A percentile compares a stretch with the other conserved stretches of the same genome.
Evolutionary conservation across 2,797 vertebrate species (phyloP).

Genomic region (Anolis apletophallus): DNA sequence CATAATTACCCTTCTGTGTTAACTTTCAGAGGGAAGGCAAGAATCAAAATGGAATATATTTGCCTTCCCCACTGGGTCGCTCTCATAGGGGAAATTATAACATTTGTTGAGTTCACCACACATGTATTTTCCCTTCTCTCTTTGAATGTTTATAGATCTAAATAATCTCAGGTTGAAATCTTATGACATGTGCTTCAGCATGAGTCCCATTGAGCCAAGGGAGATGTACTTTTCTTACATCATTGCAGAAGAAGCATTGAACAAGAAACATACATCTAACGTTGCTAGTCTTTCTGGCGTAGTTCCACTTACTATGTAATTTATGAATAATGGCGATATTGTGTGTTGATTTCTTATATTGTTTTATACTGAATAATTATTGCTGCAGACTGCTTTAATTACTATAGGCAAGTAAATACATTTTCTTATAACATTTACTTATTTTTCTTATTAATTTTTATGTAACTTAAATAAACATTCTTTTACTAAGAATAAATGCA

Average conservation of each 20-base stretch:
- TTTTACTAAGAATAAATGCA: too few species aligned
- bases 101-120: not conserved
- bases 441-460: not conserved
- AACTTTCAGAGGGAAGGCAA: constrained; percentile 25
- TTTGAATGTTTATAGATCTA: not conserved
- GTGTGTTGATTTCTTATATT: not conserved
- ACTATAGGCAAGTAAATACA: not conserved
- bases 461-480: not conserved
- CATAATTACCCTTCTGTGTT: constrained; percentile 37
- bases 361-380: not conserved
- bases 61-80: not conserved
- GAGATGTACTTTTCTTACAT: not conserved
- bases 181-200: not conserved
- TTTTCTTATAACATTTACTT: not conserved
- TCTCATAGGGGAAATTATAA: not conserved
- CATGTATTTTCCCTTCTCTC: not conserved
- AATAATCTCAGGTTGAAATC: not conserved
- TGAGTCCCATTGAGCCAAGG: not conserved
- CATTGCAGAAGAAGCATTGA: not conserved
- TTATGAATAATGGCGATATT: not conserved
- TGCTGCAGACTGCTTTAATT: not conserved
- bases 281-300: too few species aligned
- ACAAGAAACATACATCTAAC: not conserved
- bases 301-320: not conserved
- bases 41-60: constrained; percentile 37